Percentiles rank a stretch among this genome's conserved stretches.
phyloP scores from a whole-genome alignment of 2,797 vertebrate genomes.

The Dryobates pubescens region DNA sequence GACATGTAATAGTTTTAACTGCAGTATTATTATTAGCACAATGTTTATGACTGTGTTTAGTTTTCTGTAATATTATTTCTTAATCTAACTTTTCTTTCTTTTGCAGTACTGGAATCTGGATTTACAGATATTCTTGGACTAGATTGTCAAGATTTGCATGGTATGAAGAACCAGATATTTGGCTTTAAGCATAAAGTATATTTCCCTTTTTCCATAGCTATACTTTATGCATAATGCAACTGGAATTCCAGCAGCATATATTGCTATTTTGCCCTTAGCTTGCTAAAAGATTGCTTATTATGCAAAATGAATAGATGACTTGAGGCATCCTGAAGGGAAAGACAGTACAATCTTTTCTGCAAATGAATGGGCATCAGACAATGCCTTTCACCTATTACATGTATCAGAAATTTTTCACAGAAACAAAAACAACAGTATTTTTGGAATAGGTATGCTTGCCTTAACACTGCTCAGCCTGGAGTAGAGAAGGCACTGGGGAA shows the following conservation, averaged over 20 bases:
- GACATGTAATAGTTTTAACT: background rate
- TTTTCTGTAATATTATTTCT: background rate
- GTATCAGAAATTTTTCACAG: background rate
- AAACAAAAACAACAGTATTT: background rate
- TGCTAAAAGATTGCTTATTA: background rate
- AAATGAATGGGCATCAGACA: background rate
- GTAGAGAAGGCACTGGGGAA: no score
- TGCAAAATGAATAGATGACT: background rate
- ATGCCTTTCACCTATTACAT: background rate
- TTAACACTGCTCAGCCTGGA: background rate
- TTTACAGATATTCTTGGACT: background rate
- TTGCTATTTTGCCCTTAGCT: background rate
- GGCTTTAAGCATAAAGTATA: background rate
- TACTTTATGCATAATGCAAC: background rate
- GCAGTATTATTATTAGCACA: background rate
- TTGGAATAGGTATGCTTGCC: fast-evolving
- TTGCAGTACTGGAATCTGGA: background rate
- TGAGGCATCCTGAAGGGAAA: background rate
- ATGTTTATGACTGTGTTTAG: background rate
- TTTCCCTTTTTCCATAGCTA: background rate
- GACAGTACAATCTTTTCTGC: background rate
- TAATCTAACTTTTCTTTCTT: background rate
- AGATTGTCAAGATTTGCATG: background rate
- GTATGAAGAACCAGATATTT: background rate
- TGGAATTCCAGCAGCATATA: background rate